Conservation (phyloP, 2,113 vertebrate genomes). For the Potamarius usumacintae region DNA sequence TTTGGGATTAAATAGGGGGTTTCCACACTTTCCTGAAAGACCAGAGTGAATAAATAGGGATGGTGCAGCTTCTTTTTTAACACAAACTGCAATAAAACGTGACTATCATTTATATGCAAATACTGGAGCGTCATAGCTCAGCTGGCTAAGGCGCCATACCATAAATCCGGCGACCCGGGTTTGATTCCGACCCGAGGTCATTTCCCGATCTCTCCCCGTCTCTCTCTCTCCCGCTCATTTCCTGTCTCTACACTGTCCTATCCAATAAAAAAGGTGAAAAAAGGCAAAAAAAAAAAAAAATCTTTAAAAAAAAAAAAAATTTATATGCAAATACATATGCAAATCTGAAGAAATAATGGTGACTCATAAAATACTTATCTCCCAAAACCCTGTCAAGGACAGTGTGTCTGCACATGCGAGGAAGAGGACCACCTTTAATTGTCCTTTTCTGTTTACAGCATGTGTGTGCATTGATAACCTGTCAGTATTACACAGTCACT, state of each 20-base stretch:
- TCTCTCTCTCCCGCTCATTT: too few species aligned
- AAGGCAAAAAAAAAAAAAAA: too few species aligned
- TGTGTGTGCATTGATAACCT: constrained; percentile 7
- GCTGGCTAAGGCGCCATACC: too few species aligned
- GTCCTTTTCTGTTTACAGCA: constrained; percentile 26
- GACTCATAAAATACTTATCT: constrained; percentile 6
- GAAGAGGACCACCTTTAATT: neutral
- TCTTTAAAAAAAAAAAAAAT: too few species aligned
- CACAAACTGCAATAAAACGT: neutral
- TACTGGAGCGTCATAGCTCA: too few species aligned
- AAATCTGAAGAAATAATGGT: constrained; percentile 21
- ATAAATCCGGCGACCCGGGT: too few species aligned
- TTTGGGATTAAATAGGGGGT: neutral
- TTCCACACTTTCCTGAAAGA: neutral
- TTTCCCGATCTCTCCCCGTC: too few species aligned
- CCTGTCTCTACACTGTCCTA: too few species aligned
- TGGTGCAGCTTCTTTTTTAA: neutral
- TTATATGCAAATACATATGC: constrained; percentile 32
- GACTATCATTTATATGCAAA: constrained; percentile 34
- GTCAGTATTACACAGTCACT: neutral
- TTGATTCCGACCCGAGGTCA: too few species aligned
- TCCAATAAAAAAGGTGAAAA: too few species aligned
- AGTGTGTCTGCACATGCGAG: constrained; percentile 1
- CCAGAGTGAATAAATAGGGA: neutral
- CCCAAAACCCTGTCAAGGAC: neutral